Evolutionary conservation across 2,113 vertebrate genomes (phyloP).

Genomic region (Chascanopsetta lugubris): DNA sequence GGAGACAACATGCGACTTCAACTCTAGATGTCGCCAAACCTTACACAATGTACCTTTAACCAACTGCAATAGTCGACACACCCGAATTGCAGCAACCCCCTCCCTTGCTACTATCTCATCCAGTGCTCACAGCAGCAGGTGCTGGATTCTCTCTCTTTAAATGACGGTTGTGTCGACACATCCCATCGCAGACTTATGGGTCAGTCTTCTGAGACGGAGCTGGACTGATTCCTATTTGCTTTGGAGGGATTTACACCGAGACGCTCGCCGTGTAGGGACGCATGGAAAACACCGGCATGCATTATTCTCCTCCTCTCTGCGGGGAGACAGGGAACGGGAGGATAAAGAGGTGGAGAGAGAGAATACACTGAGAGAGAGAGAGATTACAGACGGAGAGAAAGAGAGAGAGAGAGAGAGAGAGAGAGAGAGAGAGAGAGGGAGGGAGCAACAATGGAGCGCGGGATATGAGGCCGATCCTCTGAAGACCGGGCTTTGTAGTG

Average conservation of each 20-base stretch:
- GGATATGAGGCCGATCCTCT: constrained; percentile 50
- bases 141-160: constrained; percentile 35
- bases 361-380: constrained; percentile 20
- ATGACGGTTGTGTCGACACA: constrained; percentile 42
- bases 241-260: constrained; percentile 49
- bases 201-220: constrained; percentile 31
- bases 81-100: too few relatives aligned
- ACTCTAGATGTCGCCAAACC: too few relatives aligned
- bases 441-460: constrained; percentile 43
- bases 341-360: constrained; percentile 40
- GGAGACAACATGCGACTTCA: too few relatives aligned
- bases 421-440: constrained; percentile 32
- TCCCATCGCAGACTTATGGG: constrained; percentile 26
- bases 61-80: too few relatives aligned
- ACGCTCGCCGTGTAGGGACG: constrained; percentile 45
- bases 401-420: constrained; percentile 25
- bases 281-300: constrained; percentile 41
- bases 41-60: too few relatives aligned
- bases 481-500: constrained; percentile 56
- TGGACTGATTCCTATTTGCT: constrained; percentile 44
- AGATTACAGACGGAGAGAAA: constrained; percentile 37
- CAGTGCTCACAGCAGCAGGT: not conserved
- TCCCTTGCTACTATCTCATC: not conserved
- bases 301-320: constrained; percentile 49
- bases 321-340: constrained; percentile 31